Conservation (phyloP, 2,888 invertebrate species). For the Mantis religiosa region DNA sequence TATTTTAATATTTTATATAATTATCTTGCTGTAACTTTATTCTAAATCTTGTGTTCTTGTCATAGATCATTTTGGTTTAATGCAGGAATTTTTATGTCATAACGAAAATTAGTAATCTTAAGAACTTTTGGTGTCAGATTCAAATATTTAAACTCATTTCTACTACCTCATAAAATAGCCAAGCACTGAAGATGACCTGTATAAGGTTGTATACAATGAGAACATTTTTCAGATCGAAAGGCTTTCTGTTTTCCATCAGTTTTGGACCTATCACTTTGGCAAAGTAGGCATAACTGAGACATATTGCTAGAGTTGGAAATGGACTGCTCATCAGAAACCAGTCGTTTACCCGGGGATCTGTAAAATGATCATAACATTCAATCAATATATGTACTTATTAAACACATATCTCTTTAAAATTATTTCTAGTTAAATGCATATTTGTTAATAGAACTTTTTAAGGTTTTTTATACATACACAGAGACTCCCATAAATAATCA, state of each 20-base stretch:
- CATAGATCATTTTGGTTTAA: too few species aligned
- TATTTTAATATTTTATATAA: neutral
- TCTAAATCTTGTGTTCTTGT: neutral
- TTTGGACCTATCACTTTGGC: constrained; percentile 67
- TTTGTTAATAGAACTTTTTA: too few species aligned
- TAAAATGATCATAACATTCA: neutral
- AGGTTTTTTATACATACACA: too few species aligned
- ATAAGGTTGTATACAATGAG: constrained; percentile 80
- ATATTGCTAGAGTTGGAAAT: constrained; percentile 47
- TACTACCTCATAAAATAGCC: constrained; percentile 67
- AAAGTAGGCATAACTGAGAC: constrained; percentile 46
- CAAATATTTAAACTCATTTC: neutral
- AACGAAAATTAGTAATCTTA: too few species aligned
- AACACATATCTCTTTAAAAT: neutral
- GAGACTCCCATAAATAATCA: too few species aligned
- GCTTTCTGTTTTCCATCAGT: constrained; percentile 81
- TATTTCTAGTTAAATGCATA: too few species aligned
- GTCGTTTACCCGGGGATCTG: constrained; percentile 44
- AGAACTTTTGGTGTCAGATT: neutral
- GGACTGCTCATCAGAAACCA: constrained; percentile 51
- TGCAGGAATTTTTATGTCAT: too few species aligned
- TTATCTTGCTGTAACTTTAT: neutral
- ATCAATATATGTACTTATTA: neutral
- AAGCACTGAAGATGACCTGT: constrained; percentile 74
- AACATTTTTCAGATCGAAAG: constrained; percentile 68